phyloP scores from a whole-genome alignment of 2,113 vertebrate genomes.

The Parus major region DNA sequence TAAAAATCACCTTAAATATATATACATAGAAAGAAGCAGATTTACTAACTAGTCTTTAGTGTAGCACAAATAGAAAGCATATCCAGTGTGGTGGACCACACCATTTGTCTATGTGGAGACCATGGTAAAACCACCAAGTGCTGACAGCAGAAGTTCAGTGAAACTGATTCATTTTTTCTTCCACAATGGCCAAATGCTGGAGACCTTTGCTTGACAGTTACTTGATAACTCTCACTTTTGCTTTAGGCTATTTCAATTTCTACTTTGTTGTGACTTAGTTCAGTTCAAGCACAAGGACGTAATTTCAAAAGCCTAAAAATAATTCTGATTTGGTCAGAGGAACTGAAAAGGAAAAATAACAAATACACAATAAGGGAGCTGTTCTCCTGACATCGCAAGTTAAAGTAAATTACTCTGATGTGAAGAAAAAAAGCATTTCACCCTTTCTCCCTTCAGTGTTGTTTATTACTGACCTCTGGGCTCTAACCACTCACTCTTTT shows the following conservation, averaged over 20 bases:
- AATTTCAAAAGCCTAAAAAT: neutral
- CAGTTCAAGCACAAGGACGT: neutral
- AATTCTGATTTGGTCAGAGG: neutral
- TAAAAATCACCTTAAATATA: neutral
- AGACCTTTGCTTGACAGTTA: neutral
- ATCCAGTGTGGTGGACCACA: neutral
- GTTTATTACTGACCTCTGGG: neutral
- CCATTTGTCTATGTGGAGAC: neutral
- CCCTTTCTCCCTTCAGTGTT: neutral
- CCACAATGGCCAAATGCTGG: neutral
- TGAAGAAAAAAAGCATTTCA: neutral
- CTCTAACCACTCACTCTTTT: neutral
- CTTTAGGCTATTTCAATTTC: neutral
- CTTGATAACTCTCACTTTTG: neutral
- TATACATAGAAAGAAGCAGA: neutral
- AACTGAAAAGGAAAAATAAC: neutral
- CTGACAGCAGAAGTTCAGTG: neutral
- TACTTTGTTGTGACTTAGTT: neutral
- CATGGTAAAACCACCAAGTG: neutral
- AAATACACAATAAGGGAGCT: neutral
- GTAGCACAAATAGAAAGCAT: neutral
- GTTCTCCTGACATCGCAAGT: neutral
- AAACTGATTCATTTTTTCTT: neutral
- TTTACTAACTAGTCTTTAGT: neutral
- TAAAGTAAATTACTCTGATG: neutral